Percentiles rank a stretch among this genome's conserved stretches.
phyloP scores from a whole-genome alignment of 2,888 invertebrate species.

The Lepas anatifera region DNA sequence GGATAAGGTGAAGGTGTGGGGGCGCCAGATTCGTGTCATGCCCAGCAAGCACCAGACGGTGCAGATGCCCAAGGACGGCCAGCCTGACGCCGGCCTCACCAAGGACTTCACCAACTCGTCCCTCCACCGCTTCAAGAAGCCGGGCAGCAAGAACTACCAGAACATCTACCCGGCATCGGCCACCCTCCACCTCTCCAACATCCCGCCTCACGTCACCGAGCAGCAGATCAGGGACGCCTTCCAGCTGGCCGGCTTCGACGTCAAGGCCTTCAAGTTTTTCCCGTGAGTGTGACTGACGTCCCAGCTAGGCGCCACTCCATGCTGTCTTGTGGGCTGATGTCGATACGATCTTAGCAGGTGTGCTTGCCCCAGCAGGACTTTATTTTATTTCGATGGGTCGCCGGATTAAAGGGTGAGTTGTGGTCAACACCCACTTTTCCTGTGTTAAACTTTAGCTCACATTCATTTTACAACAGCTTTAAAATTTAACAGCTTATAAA shows the following conservation, averaged over 20 bases:
- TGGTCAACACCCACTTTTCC: no score
- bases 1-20: conserved; percentile 94
- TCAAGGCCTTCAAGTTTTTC: conserved; percentile 45
- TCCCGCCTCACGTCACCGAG: conserved; percentile 56
- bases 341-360: no score
- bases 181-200: conserved; percentile 98
- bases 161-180: conserved; percentile 99
- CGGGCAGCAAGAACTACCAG: conserved; percentile 97
- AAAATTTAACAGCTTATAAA: no score
- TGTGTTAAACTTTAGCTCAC: no score
- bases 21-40: conserved; percentile 94
- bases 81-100: conserved; percentile 95
- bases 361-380: no score
- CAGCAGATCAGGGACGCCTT: conserved; percentile 41
- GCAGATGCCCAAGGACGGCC: conserved; percentile 97
- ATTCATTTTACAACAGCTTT: no score
- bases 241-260: conserved; percentile 34
- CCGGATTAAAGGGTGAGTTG: no score
- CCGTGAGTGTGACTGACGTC: conserved; percentile 44
- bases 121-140: conserved; percentile 98
- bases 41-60: conserved; percentile 97
- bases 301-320: no score
- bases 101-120: conserved; percentile 96
- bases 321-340: no score
- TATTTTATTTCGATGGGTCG: no score